phyloP scores from a whole-genome alignment of 2,888 invertebrate species.

The Lepidochitona cinerea region DNA sequence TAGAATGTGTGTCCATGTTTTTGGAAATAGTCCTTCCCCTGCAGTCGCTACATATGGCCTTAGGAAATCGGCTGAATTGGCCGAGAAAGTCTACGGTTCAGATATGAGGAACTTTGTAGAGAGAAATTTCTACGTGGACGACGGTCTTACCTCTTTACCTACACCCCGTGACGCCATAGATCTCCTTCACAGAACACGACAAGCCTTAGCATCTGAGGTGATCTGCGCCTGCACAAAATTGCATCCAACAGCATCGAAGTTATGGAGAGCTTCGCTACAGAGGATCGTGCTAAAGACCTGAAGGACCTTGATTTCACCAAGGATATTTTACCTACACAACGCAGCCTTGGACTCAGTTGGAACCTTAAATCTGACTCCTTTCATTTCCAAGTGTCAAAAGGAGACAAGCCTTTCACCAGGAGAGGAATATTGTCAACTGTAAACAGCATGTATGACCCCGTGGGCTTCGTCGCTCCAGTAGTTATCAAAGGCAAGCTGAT shows the following conservation, averaged over 20 bases:
- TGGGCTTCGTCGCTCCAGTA: slow-evolving; percentile 21
- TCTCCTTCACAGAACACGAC: background rate
- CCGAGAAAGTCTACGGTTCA: background rate
- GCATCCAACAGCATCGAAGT: background rate
- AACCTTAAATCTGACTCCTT: background rate
- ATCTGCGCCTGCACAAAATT: background rate
- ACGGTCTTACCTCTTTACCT: background rate
- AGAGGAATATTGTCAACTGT: slow-evolving; percentile 23
- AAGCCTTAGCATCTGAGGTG: background rate
- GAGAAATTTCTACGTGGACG: background rate
- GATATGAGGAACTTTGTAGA: background rate
- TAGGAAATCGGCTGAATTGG: background rate
- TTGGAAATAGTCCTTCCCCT: background rate
- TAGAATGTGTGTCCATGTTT: background rate
- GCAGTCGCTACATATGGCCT: too few relatives aligned
- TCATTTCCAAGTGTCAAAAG: background rate
- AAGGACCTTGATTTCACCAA: background rate
- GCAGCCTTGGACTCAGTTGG: slow-evolving; percentile 10
- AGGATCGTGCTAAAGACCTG: background rate
- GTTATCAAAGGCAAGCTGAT: slow-evolving; percentile 18
- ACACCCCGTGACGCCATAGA: background rate
- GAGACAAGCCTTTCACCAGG: slow-evolving; percentile 12
- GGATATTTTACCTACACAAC: background rate
- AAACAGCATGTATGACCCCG: slow-evolving; percentile 20
- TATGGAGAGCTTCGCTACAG: background rate